phyloP scores from a whole-genome alignment of 2,797 vertebrate genomes.

The Brachyalestes nurse region DNA sequence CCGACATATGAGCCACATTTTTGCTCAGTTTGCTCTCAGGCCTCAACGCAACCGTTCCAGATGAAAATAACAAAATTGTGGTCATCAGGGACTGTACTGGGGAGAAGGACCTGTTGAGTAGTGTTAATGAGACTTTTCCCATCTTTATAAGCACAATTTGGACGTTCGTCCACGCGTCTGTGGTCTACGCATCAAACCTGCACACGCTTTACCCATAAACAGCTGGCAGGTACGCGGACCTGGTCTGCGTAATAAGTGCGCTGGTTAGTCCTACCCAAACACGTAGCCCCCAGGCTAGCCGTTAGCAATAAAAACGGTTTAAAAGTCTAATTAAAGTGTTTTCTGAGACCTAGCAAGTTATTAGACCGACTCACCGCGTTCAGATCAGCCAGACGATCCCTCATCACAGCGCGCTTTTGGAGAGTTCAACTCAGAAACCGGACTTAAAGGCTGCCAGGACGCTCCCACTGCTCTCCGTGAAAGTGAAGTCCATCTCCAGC shows the following conservation, averaged over 20 bases:
- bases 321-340: no score
- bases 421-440: background rate
- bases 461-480: background rate
- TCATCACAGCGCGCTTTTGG: slow-evolving; percentile 26
- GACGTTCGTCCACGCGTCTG: background rate
- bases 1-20: background rate
- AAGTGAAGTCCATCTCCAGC: slow-evolving; percentile 43
- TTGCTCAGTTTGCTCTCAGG: background rate
- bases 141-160: background rate
- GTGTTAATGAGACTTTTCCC: background rate
- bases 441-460: slow-evolving; percentile 18
- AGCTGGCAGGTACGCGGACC: background rate
- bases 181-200: background rate
- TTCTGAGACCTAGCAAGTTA: background rate
- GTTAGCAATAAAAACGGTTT: background rate
- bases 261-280: background rate
- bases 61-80: no score
- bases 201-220: background rate
- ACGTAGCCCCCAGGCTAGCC: background rate
- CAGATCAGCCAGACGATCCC: slow-evolving; percentile 54
- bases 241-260: slow-evolving; percentile 8
- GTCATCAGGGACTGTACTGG: background rate
- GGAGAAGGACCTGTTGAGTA: background rate
- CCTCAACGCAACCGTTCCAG: background rate
- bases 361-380: slow-evolving; percentile 24